A percentile compares a stretch with the other conserved stretches of the same genome.
phyloP scores from a whole-genome alignment of 2,113 vertebrate genomes.

The Corythoichthys intestinalis region DNA sequence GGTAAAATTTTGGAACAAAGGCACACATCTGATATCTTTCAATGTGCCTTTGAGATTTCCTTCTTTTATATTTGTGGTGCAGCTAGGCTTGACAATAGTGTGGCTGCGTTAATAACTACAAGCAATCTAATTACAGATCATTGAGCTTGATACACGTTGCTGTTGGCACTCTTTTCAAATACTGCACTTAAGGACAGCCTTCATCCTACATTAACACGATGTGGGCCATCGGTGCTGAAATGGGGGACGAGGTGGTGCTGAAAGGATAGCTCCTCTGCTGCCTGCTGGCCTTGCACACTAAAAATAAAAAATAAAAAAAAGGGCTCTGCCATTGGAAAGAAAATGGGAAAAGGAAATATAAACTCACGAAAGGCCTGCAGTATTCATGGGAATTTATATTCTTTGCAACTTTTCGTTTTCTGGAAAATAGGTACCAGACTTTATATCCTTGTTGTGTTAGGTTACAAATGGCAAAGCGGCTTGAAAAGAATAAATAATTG shows the following conservation, averaged over 20 bases:
- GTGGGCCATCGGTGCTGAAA: conserved; percentile 32
- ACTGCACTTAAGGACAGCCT: conserved; percentile 30
- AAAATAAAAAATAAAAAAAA: background rate
- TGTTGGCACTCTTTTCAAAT: conserved; percentile 33
- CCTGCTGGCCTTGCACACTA: conserved; percentile 20
- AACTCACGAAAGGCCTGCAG: conserved; percentile 37
- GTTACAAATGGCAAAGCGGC: background rate
- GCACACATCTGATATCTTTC: background rate
- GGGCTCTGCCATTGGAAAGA: conserved; percentile 27
- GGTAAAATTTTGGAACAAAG: background rate
- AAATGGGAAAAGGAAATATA: conserved; percentile 19
- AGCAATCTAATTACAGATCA: conserved; percentile 46
- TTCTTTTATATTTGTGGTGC: conserved; percentile 2
- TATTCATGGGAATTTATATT: conserved; percentile 21
- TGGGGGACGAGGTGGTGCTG: conserved; percentile 61
- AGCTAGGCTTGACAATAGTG: conserved; percentile 19
- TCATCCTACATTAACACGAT: conserved; percentile 21
- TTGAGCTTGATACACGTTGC: conserved; percentile 40
- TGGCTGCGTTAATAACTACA: conserved; percentile 20
- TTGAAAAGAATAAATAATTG: background rate
- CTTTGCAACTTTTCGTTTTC: background rate
- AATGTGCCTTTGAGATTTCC: conserved; percentile 5
- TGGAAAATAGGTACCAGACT: background rate
- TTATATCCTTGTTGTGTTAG: background rate
- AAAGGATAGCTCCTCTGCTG: conserved; percentile 68